Base-by-base conservation (phyloP, 2,888 invertebrate genomes). In the Sinhomidia bicolor region DNA sequence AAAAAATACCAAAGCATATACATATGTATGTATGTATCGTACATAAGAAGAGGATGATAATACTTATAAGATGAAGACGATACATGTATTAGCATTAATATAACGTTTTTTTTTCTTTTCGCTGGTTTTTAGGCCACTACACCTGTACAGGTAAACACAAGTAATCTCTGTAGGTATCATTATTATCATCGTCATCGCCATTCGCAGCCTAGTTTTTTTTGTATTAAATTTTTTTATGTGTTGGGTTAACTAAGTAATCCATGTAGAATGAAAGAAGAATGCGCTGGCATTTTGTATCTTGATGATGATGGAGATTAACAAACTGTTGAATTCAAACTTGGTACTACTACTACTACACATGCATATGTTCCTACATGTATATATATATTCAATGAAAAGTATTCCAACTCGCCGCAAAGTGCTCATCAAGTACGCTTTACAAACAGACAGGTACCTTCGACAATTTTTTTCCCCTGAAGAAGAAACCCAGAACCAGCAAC, bases 151-250 rank as follows among this genome's bases (percentile, higher is more conserved):
- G 82, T 80, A 82, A 82, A 81, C 74, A 74, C 60, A 82, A 74
- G 29, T 60, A 78, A 83, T 85, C 79, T 81, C 85, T 89, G 26
- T 60, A 80, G 57, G 78, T 85, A 81, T 85, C 81, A 89, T 85
- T 74, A 89, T 80, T 74, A 80, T 84, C 85, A 89, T 81, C 65
- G 78, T 85, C 65, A 68, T 85, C 85, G 36, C 41, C 71, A 74
- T 57, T 85, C 89, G 60, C 82, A 89, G 85, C 89, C 89, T 89
- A 89, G 89, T 79, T 89, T 89, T 88, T 88, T 89, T 71, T 87
- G 32, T 82, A 82, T 76, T 79, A 84, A 71, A 74, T 20, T 47
- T 74, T 57, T 65, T 78, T 78, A 54, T 54, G 78, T 78, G 78
- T 20, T 78, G 78, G 32, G 78, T 76, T 78, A 54, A 29, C 78